A percentile compares a stretch with the other conserved stretches of the same genome.
These are phyloP conservation scores for Pilophorus perplexus DNA, from an alignment of 2,888 invertebrate species.

Conservation along the genomic window DNA sequence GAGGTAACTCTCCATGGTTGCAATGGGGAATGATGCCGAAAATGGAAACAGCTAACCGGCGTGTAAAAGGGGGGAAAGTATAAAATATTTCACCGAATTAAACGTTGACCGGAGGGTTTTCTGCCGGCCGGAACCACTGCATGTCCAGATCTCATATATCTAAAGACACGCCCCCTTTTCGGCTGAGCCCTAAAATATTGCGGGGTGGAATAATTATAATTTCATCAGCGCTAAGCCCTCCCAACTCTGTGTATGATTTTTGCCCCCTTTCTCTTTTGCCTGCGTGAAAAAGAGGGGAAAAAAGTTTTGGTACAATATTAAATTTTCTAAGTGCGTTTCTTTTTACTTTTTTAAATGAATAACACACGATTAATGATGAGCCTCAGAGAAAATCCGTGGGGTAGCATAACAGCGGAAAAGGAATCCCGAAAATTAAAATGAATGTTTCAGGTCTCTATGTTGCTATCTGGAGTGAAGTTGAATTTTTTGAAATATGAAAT, in stretches of 20 bases:
- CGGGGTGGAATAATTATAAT: constrained; percentile 34
- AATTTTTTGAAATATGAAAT: no score
- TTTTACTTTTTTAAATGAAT: no score
- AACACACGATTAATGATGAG: no score
- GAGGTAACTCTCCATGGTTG: no score
- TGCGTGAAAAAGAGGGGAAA: background rate
- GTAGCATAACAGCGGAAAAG: no score
- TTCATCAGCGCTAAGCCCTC: constrained; percentile 30
- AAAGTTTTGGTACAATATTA: constrained; percentile 19
- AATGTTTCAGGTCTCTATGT: no score
- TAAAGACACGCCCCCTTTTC: constrained; percentile 29
- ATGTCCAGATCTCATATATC: constrained; percentile 35
- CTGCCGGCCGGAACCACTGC: constrained; percentile 7
- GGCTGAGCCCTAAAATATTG: constrained; percentile 32
- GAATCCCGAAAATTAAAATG: no score
- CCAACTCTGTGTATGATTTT: background rate
- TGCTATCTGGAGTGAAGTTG: no score
- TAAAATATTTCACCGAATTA: constrained; percentile 15
- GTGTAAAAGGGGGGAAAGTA: background rate
- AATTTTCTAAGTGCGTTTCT: no score
- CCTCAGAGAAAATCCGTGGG: no score
- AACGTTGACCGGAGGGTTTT: background rate
- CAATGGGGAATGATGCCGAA: no score
- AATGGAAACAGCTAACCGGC: background rate
- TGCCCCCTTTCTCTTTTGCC: background rate